phyloP scores from a whole-genome alignment of 2,888 invertebrate species.

The Portevinia maculata region DNA sequence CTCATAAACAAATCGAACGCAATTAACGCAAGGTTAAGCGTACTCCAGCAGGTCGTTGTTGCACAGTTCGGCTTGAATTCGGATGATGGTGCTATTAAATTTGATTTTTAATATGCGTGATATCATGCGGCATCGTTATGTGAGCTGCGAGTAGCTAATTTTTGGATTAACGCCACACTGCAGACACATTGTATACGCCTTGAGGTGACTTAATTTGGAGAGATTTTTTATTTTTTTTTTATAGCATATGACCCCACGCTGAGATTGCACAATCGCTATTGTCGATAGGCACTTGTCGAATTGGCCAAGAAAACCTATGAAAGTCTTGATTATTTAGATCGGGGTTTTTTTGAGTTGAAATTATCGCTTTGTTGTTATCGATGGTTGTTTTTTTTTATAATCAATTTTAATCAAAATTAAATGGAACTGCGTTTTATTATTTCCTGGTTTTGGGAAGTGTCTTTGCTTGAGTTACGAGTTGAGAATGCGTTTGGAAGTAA shows the following conservation, averaged over 20 bases:
- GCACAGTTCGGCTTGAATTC: not conserved
- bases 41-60: not conserved
- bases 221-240: no score
- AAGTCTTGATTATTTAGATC: no score
- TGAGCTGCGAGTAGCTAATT: no score
- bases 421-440: constrained; percentile 21
- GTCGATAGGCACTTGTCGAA: not conserved
- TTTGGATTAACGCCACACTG: constrained; percentile 1
- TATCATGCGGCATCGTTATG: no score
- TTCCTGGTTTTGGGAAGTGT: constrained; percentile 4
- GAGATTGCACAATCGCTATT: constrained; percentile 4
- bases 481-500: constrained; percentile 3
- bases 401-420: not conserved
- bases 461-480: constrained; percentile 3
- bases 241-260: not conserved
- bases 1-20: constrained; percentile 17
- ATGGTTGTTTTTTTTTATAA: no score
- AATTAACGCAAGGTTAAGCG: constrained; percentile 30
- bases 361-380: no score
- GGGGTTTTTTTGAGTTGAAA: no score
- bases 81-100: constrained; percentile 10
- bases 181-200: not conserved
- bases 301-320: not conserved
- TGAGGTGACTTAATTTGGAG: constrained; percentile 19
- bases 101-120: constrained; percentile 6